Base-by-base conservation (phyloP, 2,113 vertebrate genomes). In the Tylochromis polylepis region DNA sequence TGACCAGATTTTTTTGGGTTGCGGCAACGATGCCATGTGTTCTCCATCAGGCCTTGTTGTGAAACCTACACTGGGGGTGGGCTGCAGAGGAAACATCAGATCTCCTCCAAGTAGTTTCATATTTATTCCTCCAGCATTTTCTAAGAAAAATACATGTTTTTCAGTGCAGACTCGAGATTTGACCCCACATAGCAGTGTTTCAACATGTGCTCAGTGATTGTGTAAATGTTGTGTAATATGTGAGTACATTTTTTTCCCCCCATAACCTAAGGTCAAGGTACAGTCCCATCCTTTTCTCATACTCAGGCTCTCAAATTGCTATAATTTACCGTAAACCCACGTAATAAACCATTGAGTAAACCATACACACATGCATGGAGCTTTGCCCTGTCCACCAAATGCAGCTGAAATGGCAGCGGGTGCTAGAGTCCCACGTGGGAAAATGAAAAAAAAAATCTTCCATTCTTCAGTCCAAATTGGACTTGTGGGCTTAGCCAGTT, bases 31-130 rank as follows among this genome's bases (percentile, higher is more conserved):
- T 43, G 2, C 56, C 94, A 94, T 93, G 87, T 96, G 94, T 95
- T 96, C 90, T 27, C 85, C 88, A 92, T 96, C 93, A 95, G 86
- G 60, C 58, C 34, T 58, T 83, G 85, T 86, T 84, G 89, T 83
- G 88, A 91, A 93, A 91, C 56, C 51, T 81, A 43, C 85, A 75
- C 75, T 15, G 29, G 86, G 81, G 89, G 79, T 70, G 8, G 15
- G 38, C 49, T 79, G 79, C 38, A 85, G 67, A 90, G 90, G 89
- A 94, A 94, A 93, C 83, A 90, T 93, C 83, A 92, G 55, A 87
- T 70, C 16, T 67, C 57, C 79, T 85, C 79, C 27, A 79, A 87
- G 43, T 81, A 51, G 20, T 77, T 58, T 89, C 53, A 57, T 83
- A 67, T 87, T 78, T 84, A 81, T 72, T 82, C 55, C 12, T 65